Evolutionary conservation across 23 tunicate species (phyloP).

Genomic region (Clavelina lepadiformis): DNA sequence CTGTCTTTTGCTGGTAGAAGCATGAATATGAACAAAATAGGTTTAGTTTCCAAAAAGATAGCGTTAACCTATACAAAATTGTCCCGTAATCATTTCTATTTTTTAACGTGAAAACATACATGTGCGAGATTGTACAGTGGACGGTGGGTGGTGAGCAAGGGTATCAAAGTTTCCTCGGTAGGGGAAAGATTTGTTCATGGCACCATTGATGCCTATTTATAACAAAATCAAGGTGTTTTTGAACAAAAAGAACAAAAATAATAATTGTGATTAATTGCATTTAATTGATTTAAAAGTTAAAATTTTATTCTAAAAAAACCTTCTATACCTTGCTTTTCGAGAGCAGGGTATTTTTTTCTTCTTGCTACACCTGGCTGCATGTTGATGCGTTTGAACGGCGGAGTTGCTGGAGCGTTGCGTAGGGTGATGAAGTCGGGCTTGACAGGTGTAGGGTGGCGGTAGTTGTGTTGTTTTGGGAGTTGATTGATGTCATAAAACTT

Average conservation of each 20-base stretch:
- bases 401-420: conserved; percentile 69
- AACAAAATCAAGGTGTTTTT: no score
- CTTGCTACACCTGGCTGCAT: conserved; percentile 37
- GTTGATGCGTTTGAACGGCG: conserved; percentile 81
- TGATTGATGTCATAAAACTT: conserved; percentile 6
- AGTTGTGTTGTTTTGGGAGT: conserved; percentile 64
- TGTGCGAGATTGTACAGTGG: conserved; percentile 13
- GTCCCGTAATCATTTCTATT: no score
- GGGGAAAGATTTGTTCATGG: no score
- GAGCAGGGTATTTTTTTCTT: not conserved
- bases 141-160: conserved; percentile 68
- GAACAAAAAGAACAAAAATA: no score
- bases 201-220: no score
- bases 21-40: not conserved
- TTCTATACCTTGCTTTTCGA: no score
- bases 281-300: no score
- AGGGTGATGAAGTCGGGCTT: conserved; percentile 60
- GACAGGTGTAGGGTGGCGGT: conserved; percentile 49
- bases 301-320: no score
- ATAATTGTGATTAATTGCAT: no score
- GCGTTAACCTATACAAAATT: no score
- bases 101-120: conserved; percentile 5
- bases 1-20: conserved; percentile 17
- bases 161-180: conserved; percentile 47
- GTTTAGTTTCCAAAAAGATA: no score